Evolutionary conservation across 2,888 invertebrate genomes (phyloP).

Genomic region (Hypolimnas misippus): DNA sequence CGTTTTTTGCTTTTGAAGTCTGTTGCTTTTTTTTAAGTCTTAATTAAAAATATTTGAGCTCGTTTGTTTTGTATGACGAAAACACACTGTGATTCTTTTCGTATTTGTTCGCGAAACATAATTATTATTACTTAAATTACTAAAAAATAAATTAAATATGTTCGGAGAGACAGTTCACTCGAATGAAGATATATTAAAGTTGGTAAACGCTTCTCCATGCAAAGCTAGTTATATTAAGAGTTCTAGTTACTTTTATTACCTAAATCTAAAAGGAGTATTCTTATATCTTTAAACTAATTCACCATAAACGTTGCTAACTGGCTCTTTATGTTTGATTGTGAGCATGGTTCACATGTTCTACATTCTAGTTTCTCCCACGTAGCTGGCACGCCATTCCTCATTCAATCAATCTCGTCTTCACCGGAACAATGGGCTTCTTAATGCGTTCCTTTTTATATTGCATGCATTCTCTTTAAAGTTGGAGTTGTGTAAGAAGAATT

Average conservation of each 20-base stretch:
- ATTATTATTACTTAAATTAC: no score
- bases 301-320: constrained; percentile 29
- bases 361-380: constrained; percentile 70
- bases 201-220: no score
- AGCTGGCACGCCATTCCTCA: constrained; percentile 55
- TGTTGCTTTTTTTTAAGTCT: no score
- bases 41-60: no score
- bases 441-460: constrained; percentile 53
- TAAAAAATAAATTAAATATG: no score
- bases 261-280: constrained; percentile 7
- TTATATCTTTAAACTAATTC: constrained; percentile 24
- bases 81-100: no score
- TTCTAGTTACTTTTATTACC: neutral
- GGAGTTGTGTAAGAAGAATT: neutral
- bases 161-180: no score
- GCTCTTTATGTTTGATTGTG: constrained; percentile 23
- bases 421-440: constrained; percentile 61
- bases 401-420: constrained; percentile 62
- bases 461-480: constrained; percentile 13
- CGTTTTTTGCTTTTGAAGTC: no score
- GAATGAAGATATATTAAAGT: no score
- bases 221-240: no score
- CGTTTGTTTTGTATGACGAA: no score
- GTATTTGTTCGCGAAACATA: no score
- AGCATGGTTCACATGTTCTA: constrained; percentile 70